Conservation (phyloP, 2,113 vertebrate species). For the Grallaria varia region DNA sequence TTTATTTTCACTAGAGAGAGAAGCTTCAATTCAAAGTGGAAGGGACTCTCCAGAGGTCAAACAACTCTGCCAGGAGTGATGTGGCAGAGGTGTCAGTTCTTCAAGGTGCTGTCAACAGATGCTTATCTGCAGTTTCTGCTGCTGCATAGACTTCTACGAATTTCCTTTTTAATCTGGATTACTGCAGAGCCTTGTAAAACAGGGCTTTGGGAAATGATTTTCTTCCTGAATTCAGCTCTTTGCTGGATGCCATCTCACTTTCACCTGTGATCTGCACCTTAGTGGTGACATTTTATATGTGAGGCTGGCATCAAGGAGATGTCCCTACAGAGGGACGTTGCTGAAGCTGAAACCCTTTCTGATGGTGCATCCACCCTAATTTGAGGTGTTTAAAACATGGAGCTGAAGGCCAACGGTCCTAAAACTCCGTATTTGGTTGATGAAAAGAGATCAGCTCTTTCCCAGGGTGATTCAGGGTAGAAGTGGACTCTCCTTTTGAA, state of each 20-base stretch:
- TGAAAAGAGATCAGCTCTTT: background rate
- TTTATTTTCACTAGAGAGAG: background rate
- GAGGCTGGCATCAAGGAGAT: background rate
- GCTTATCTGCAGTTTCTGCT: background rate
- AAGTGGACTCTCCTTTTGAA: constrained; percentile 3
- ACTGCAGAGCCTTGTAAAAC: background rate
- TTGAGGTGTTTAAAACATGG: background rate
- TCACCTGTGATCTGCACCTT: background rate
- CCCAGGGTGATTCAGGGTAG: background rate
- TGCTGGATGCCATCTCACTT: background rate
- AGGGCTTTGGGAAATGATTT: background rate
- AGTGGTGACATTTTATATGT: background rate
- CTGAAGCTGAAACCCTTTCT: background rate
- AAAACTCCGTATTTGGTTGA: background rate
- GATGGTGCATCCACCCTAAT: background rate
- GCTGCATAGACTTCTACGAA: background rate
- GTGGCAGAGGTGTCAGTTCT: background rate
- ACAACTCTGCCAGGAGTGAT: background rate
- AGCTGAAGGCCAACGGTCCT: background rate
- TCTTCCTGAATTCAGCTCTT: background rate
- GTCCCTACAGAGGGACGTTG: background rate
- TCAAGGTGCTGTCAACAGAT: background rate
- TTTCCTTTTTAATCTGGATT: background rate
- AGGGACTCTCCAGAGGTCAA: background rate
- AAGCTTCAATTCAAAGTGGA: background rate